Evolutionary conservation across 2,113 vertebrate species (phyloP).

Genomic region (Struthidea cinerea): DNA sequence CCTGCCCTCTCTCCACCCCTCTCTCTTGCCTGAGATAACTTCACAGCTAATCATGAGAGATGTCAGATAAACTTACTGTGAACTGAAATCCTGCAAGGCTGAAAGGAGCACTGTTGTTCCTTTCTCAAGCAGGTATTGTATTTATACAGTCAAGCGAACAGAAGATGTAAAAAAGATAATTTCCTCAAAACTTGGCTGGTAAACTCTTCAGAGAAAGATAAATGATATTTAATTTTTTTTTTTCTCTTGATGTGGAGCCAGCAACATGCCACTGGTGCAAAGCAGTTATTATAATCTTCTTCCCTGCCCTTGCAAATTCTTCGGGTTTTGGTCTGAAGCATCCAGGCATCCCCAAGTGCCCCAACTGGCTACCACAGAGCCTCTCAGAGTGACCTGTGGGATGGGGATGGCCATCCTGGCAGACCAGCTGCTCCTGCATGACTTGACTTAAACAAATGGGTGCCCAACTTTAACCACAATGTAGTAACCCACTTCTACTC

Average conservation of each 20-base stretch:
- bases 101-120: constrained; percentile 38
- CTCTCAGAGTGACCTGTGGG: not conserved
- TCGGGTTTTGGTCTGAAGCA: not conserved
- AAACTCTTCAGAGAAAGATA: constrained; percentile 43
- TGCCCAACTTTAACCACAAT: accelerated
- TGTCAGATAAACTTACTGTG: constrained; percentile 54
- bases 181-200: constrained; percentile 40
- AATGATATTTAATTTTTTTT: constrained; percentile 57
- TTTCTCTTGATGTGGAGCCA: constrained; percentile 53
- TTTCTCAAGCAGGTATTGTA: constrained; percentile 55
- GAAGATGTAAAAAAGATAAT: constrained; percentile 47
- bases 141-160: constrained; percentile 54
- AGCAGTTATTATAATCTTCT: not conserved
- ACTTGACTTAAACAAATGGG: not conserved
- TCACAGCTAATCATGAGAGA: constrained; percentile 37
- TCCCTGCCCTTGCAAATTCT: not conserved
- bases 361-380: not conserved
- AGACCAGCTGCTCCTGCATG: not conserved
- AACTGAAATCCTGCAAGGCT: constrained; percentile 42
- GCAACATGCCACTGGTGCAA: not conserved
- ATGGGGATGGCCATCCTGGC: not conserved
- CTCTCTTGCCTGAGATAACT: constrained; percentile 44
- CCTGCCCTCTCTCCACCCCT: not conserved
- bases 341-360: not conserved
- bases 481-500: not conserved